Evolutionary conservation across 2,797 vertebrate genomes (phyloP).

Genomic region (Mormyrus proboscirostris): DNA sequence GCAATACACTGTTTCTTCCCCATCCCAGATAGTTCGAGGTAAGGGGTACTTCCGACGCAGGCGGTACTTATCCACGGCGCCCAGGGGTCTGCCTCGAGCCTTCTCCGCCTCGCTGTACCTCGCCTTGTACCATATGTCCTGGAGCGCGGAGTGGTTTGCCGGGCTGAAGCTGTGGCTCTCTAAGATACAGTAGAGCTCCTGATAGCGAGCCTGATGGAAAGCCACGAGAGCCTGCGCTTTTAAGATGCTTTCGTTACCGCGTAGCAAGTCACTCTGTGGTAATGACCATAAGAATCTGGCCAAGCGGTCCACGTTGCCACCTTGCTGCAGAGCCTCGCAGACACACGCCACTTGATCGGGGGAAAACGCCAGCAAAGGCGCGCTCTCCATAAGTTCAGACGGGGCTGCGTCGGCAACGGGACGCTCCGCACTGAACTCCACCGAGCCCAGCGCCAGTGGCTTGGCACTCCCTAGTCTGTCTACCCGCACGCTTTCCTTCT

Average conservation of each 20-base stretch:
- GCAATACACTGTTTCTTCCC: slow-evolving; percentile 98
- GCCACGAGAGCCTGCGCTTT: slow-evolving; percentile 95
- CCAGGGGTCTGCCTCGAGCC: slow-evolving; percentile 87
- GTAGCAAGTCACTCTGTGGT: slow-evolving; percentile 90
- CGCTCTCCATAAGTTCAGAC: slow-evolving; percentile 78
- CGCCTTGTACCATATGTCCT: slow-evolving; percentile 97
- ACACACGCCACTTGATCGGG: slow-evolving; percentile 97
- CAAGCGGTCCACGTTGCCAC: slow-evolving; percentile 93
- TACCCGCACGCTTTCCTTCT: slow-evolving; percentile 85
- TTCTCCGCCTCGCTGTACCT: slow-evolving; percentile 95
- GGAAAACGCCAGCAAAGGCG: slow-evolving; percentile 85
- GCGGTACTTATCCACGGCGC: slow-evolving; percentile 97
- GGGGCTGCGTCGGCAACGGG: slow-evolving; percentile 52
- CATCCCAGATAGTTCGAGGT: slow-evolving; percentile 98
- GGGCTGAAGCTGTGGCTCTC: slow-evolving; percentile 94
- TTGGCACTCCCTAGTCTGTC: slow-evolving; percentile 76
- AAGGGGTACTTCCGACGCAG: slow-evolving; percentile 92
- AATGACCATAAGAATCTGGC: slow-evolving; percentile 95
- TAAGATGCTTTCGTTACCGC: slow-evolving; percentile 94
- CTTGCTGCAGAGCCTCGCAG: slow-evolving; percentile 95
- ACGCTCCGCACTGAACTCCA: slow-evolving; percentile 74
- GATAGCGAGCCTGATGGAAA: slow-evolving; percentile 91
- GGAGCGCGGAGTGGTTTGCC: slow-evolving; percentile 86
- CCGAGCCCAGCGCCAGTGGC: slow-evolving; percentile 73
- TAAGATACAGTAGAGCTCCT: slow-evolving; percentile 92